A percentile compares a stretch with the other conserved stretches of the same genome.
Conservation (phyloP, 2,797 vertebrate species). For the Scolopax bukidnonensis region DNA sequence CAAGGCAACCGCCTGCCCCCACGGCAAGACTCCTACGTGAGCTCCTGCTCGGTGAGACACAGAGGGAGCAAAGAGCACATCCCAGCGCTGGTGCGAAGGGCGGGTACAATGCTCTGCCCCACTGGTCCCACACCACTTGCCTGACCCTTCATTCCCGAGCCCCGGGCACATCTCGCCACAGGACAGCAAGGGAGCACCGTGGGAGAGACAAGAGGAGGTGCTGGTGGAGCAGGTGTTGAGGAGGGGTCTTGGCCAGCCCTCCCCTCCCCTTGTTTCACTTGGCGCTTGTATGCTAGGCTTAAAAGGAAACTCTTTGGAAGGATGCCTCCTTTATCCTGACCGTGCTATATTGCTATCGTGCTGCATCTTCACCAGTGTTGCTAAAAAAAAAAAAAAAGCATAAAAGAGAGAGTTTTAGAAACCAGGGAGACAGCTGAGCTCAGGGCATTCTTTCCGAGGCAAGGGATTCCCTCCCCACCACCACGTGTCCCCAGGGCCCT, state of each 20-base stretch:
- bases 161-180: not conserved
- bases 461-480: not conserved
- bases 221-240: not conserved
- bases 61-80: not conserved
- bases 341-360: not conserved
- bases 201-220: not conserved
- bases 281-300: not conserved
- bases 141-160: not conserved
- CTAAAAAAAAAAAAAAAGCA: not conserved
- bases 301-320: not conserved
- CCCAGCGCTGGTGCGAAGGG: not conserved
- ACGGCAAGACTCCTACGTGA: not conserved
- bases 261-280: not conserved
- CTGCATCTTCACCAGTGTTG: not conserved
- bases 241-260: not conserved
- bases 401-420: not conserved
- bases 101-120: not conserved
- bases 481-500: not conserved
- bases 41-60: not conserved
- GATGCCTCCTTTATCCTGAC: not conserved
- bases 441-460: not conserved
- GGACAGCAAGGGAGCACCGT: not conserved
- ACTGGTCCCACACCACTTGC: not conserved
- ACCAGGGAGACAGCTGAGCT: not conserved
- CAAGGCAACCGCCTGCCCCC: not conserved